Base-by-base conservation (phyloP, 2,797 vertebrate species). In the Zenarchopterus dispar region DNA sequence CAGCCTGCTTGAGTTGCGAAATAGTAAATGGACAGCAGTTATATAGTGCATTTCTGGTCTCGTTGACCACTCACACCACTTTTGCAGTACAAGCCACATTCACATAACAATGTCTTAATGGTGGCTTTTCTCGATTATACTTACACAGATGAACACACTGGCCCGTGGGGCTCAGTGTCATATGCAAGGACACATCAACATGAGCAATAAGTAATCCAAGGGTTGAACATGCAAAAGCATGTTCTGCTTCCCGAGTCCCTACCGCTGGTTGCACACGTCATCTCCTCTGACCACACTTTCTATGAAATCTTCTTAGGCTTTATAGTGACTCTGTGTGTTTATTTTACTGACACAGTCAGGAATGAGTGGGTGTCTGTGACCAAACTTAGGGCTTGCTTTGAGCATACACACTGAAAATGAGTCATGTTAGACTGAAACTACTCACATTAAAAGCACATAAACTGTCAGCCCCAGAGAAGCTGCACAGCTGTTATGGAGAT, bases 281-380 rank as follows among this genome's bases (percentile, higher is more conserved):
- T 84, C 73, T 82, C 64, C 52, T 61, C 56, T 78, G 72, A 61
- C 62, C 68, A 71, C 62, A 71, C 41, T 81, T 73, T 70, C 60
- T 76, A 56, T 81, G 45, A 73, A 71, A 73, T 62, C 41, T 61
- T 67, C 54, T 55, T 44, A 56, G 75, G 65, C 49, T 68, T 62
- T 36, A 54, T 6, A 67, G 59, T 59, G 67, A 69, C 66, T 72
- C 31, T 68, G 45, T 68, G 60, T 82, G 75, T 84, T 82, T 81
- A 57, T 80, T 74, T 78, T 79, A 77, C 68, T 70, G 70, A 73
- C 68, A 72, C 54, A 68, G 55, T 69, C 71, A 58, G 62, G 7
- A 36, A 28, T 21, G 47, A 73, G 56, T 9, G 2, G 70, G 51
- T 13, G 10, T 45, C 72, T 24, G 18, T 62, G 60, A 61, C 66